Percentiles rank a stretch among this genome's conserved stretches.
phyloP scores from a whole-genome alignment of 2,797 vertebrate genomes.

The Periophthalmus magnuspinnatus region DNA sequence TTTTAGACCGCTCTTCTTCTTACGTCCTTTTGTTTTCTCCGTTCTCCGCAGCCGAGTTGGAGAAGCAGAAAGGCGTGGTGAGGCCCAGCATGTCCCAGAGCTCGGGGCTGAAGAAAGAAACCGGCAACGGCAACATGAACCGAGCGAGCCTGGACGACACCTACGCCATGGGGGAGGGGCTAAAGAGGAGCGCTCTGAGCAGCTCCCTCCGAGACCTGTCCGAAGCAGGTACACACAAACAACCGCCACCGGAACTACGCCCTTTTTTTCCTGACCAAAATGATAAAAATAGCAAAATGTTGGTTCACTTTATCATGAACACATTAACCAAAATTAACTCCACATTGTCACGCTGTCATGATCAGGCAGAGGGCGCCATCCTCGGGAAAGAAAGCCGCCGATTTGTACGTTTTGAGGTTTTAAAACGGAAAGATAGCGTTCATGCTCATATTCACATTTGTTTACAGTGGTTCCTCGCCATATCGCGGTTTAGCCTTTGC shows the following conservation, averaged over 20 bases:
- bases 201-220: constrained; percentile 96
- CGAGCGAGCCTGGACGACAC: constrained; percentile 95
- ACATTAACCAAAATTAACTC: constrained; percentile 28
- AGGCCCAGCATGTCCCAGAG: constrained; percentile 95
- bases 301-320: constrained; percentile 53
- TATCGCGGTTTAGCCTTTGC: too few relatives aligned
- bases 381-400: constrained; percentile 14
- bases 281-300: constrained; percentile 70
- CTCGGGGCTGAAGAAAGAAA: constrained; percentile 93
- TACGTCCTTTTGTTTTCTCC: constrained; percentile 33
- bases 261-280: constrained; percentile 51
- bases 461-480: too few relatives aligned
- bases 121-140: constrained; percentile 86
- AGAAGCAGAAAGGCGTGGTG: constrained; percentile 97
- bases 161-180: constrained; percentile 91
- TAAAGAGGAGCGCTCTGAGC: constrained; percentile 95
- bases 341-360: constrained; percentile 41
- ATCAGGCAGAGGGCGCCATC: constrained; percentile 42
- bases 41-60: constrained; percentile 87
- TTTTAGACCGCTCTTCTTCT: constrained; percentile 23
- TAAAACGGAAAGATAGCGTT: not conserved
- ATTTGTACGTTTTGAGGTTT: constrained; percentile 10
- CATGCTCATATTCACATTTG: constrained; percentile 30
- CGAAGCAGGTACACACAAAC: constrained; percentile 86
- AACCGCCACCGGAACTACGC: constrained; percentile 1